Evolutionary conservation across 2,113 vertebrate genomes (phyloP).

Genomic region (Pomatostomus ruficeps): DNA sequence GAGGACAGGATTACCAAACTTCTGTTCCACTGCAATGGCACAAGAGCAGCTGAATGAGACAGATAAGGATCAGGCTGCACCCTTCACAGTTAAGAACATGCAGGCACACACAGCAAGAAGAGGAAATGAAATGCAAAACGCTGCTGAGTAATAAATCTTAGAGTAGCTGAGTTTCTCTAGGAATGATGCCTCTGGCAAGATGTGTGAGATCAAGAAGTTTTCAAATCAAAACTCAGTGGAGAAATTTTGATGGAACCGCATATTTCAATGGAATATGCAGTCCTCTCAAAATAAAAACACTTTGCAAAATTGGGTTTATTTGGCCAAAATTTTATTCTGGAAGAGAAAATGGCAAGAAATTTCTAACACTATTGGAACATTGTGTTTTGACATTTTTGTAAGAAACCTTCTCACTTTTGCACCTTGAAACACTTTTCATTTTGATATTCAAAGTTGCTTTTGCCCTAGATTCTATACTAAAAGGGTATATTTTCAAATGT

Average conservation of each 20-base stretch:
- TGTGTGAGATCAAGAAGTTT: slow-evolving; percentile 11
- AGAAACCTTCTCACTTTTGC: background rate
- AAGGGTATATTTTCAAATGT: background rate
- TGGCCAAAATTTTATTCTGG: slow-evolving; percentile 15
- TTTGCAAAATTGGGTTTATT: background rate
- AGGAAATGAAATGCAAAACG: slow-evolving; percentile 62
- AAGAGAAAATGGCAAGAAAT: background rate
- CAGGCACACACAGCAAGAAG: slow-evolving; percentile 26
- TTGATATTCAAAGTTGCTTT: background rate
- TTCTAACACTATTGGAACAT: background rate
- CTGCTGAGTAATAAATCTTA: slow-evolving; percentile 58
- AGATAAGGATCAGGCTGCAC: slow-evolving; percentile 51
- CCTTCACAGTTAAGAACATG: slow-evolving; percentile 27
- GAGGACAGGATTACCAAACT: background rate
- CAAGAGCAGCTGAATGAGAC: background rate
- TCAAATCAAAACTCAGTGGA: background rate
- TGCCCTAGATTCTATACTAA: background rate
- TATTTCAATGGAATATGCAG: background rate
- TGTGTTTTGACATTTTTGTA: slow-evolving; percentile 1
- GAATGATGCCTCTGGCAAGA: slow-evolving; percentile 57
- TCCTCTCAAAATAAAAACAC: slow-evolving; percentile 1
- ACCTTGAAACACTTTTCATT: background rate
- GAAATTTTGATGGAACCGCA: background rate
- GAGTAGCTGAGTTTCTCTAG: slow-evolving; percentile 45
- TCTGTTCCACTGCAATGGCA: background rate